Percentiles rank a stretch among this genome's conserved stretches.
These are phyloP conservation scores for Aphelocoma californica DNA, from an alignment of 2,797 vertebrate genomes.

Conservation along the genomic window DNA sequence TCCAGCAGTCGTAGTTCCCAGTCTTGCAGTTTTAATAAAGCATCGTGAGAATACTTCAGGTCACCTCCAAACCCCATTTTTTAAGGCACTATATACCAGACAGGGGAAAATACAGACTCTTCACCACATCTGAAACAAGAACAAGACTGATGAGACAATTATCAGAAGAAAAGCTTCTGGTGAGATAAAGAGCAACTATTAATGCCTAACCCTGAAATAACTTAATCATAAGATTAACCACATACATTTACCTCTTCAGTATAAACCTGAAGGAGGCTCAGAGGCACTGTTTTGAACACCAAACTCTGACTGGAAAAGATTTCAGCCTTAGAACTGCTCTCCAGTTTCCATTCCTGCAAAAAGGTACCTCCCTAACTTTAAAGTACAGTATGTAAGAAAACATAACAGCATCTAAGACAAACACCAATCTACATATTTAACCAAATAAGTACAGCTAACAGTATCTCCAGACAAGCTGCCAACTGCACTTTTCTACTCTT, in stretches of 20 bases:
- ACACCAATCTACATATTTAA: background rate
- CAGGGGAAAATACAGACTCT: conserved; percentile 52
- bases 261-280: background rate
- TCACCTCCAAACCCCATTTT: conserved; percentile 97
- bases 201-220: background rate
- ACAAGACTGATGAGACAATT: background rate
- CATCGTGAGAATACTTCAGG: conserved; percentile 92
- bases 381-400: background rate
- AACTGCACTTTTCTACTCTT: background rate
- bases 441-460: background rate
- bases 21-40: conserved; percentile 94
- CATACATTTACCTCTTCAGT: background rate
- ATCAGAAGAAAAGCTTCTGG: background rate
- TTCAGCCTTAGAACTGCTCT: background rate
- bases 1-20: conserved; percentile 95
- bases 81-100: conserved; percentile 75
- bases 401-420: background rate
- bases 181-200: background rate
- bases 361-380: background rate
- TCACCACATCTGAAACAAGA: conserved; percentile 77
- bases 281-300: background rate
- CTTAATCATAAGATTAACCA: background rate
- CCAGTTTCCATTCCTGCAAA: background rate
- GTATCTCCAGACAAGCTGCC: background rate
- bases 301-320: background rate